Evolutionary conservation across 2,113 vertebrate species (phyloP), one percentile per base, ranked within the genome.

Genomic region (Taurulus bubalis): DNA sequence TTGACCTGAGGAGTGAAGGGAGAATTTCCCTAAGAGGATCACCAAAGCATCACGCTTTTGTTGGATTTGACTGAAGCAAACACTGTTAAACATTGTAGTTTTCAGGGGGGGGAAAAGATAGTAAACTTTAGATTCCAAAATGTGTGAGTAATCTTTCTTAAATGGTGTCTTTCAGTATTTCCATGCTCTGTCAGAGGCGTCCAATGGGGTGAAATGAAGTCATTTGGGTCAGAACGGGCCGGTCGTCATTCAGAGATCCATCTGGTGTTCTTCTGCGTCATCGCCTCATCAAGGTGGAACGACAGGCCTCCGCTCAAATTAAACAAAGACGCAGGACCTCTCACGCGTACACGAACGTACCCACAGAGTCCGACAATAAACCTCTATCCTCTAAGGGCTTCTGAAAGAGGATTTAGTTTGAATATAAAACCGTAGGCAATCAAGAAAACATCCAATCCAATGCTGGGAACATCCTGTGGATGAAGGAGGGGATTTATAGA

Each of bases 391-490:
- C 74, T 75, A 77, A 90, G 86, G 78, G 71, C 90, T 89, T 67
- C 78, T 78, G 51, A 89, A 87, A 92, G 85, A 88, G 92, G 92
- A 91, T 93, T 91, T 90, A 78, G 82, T 81, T 69, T 88, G 75
- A 77, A 80, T 87, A 87, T 82, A 85, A 86, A 90, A 79, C 74
- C 9, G 1, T 40, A 71, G 85, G 79, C 87, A 91, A 91, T 93
- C 90, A 90, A 87, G 89, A 81, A 85, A 84, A 77, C 77, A 85
- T 85, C 79, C 90, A 91, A 83, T 90, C 73, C 80, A 76, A 77
- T 3, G 0, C 30, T 76, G 60, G 87, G 86, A 90, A 90, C 82
- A 92, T 75, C 73, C 36, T 2, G 53, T 72, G 84, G 90, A 92
- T 91, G 89, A 90, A 81, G 76, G 60, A 83, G 83, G 62, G 87